phyloP scores from a whole-genome alignment of 2,888 invertebrate species.

The Achlya flavicornis region DNA sequence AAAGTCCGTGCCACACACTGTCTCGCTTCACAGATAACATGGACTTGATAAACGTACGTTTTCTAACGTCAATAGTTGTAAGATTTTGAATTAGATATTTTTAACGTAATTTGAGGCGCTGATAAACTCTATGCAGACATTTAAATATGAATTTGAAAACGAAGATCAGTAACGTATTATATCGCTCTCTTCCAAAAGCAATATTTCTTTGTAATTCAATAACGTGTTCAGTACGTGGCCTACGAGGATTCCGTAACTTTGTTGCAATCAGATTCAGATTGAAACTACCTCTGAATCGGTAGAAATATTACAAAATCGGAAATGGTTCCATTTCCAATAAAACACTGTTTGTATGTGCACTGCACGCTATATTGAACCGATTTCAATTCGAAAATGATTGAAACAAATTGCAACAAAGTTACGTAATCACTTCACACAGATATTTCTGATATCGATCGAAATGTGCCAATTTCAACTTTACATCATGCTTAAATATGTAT shows the following conservation, averaged over 20 bases:
- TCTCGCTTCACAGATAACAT: slow-evolving; percentile 37
- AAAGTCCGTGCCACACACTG: slow-evolving; percentile 23
- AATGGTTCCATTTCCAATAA: no score
- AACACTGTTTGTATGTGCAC: no score
- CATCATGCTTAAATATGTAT: neutral
- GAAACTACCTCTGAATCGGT: no score
- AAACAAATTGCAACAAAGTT: no score
- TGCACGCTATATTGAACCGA: no score
- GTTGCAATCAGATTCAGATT: no score
- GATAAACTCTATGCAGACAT: neutral
- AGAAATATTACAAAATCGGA: no score
- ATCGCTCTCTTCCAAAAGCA: neutral
- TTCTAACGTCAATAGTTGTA: slow-evolving; percentile 26
- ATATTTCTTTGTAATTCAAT: neutral
- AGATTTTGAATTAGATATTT: slow-evolving; percentile 18
- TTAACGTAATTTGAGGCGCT: neutral
- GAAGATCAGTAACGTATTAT: neutral
- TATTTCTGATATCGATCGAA: slow-evolving; percentile 9
- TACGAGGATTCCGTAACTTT: no score
- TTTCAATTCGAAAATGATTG: no score
- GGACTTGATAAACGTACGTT: slow-evolving; percentile 33
- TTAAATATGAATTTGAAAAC: neutral
- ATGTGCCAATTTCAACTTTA: slow-evolving; percentile 7
- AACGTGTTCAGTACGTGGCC: neutral
- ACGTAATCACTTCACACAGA: no score